These are phyloP conservation scores for Rhinoderma darwinii DNA, from an alignment of 2,113 vertebrate genomes.

Conservation along the genomic window DNA sequence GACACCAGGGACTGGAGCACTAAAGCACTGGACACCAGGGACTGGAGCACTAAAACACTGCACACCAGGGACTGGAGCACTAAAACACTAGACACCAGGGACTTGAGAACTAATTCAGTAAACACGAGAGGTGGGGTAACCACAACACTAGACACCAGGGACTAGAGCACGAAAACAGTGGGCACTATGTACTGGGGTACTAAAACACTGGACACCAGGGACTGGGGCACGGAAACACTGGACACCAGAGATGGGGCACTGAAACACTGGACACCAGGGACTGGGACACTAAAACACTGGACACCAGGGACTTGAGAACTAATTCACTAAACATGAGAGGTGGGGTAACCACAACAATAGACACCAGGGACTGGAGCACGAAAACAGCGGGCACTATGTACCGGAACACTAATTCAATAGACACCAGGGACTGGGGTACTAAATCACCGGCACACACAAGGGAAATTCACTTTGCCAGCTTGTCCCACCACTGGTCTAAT, in stretches of 20 bases:
- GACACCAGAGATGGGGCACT: too few species aligned
- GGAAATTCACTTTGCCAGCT: not conserved
- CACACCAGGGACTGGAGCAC: not conserved
- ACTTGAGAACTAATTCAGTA: not conserved
- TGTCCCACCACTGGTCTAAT: too few species aligned
- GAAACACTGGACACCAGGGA: not conserved
- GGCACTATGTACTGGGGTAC: too few species aligned
- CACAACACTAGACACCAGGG: not conserved
- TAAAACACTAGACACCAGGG: not conserved
- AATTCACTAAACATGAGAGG: too few species aligned
- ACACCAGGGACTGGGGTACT: not conserved
- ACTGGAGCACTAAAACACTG: not conserved
- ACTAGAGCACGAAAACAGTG: too few species aligned
- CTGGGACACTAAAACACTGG: not conserved
- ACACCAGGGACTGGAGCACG: not conserved
- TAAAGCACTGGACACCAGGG: too few species aligned
- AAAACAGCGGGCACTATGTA: too few species aligned
- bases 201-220: too few species aligned
- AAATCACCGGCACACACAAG: not conserved
- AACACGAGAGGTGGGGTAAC: not conserved
- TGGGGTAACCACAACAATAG: too few species aligned
- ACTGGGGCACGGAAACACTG: too few species aligned
- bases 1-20: too few species aligned
- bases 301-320: not conserved
- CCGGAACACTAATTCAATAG: too few species aligned